phyloP scores from a whole-genome alignment of 2,797 vertebrate species.

The Pteronotus mesoamericanus region DNA sequence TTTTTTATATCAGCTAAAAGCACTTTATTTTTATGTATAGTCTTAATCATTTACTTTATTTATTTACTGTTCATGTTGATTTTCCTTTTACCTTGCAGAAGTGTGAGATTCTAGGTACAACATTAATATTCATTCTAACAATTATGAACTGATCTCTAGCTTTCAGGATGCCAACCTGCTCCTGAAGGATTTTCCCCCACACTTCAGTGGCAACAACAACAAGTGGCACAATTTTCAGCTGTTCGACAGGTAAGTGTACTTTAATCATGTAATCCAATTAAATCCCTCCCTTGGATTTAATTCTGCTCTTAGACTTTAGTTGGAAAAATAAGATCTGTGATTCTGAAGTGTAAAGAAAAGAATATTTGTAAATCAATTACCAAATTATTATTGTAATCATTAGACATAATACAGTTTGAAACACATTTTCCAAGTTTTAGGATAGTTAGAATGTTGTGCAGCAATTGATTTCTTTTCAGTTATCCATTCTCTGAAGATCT shows the following conservation, averaged over 20 bases:
- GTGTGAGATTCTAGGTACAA: slow-evolving; percentile 51
- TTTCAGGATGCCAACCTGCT: slow-evolving; percentile 92
- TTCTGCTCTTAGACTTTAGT: slow-evolving; percentile 4
- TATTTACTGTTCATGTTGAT: background rate
- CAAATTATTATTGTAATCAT: slow-evolving; percentile 39
- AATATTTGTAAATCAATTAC: background rate
- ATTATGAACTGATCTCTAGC: slow-evolving; percentile 80
- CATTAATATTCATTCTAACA: slow-evolving; percentile 40
- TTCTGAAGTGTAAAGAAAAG: background rate
- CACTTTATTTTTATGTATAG: background rate
- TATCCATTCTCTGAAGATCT: slow-evolving; percentile 12
- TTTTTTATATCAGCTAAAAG: background rate
- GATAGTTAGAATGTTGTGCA: slow-evolving; percentile 22
- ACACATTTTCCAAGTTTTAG: background rate
- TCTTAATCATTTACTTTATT: background rate
- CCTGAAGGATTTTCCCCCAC: slow-evolving; percentile 93
- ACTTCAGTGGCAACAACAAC: slow-evolving; percentile 92
- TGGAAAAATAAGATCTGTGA: slow-evolving; percentile 23
- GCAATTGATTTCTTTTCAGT: background rate
- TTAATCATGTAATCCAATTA: background rate
- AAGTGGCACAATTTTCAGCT: slow-evolving; percentile 92
- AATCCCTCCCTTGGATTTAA: background rate
- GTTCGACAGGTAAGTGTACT: slow-evolving; percentile 89
- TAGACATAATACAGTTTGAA: background rate
- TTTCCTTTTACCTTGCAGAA: slow-evolving; percentile 5